phyloP scores from a whole-genome alignment of 2,113 vertebrate genomes.

The Puntigrus tetrazona region DNA sequence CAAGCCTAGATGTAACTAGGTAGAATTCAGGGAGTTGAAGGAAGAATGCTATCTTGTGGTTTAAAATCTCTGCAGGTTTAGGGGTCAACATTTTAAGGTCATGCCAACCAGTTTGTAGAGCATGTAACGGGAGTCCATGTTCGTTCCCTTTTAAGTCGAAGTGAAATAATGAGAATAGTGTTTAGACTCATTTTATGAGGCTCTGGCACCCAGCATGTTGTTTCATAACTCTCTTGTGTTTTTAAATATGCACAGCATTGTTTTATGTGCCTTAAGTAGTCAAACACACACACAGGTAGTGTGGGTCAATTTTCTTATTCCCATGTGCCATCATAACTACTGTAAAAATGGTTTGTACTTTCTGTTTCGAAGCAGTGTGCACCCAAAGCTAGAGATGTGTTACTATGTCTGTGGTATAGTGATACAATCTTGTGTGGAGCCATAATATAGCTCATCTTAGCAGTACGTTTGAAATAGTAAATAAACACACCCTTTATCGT shows the following conservation, averaged over 20 bases:
- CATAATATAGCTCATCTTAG: background rate
- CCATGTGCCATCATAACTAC: constrained; percentile 33
- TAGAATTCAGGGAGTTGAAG: background rate
- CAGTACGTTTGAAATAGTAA: too few relatives aligned
- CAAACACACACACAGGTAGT: background rate
- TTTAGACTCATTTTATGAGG: constrained; percentile 23
- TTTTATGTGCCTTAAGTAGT: background rate
- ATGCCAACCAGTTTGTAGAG: constrained; percentile 29
- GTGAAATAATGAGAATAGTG: background rate
- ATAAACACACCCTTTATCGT: background rate
- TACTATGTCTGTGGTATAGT: constrained; percentile 14
- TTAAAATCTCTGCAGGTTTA: background rate
- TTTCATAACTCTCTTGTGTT: constrained; percentile 20
- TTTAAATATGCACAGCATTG: background rate
- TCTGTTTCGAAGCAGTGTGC: background rate
- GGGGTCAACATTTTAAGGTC: constrained; percentile 12
- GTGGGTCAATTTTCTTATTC: background rate
- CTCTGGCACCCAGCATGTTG: background rate
- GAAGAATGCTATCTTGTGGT: background rate
- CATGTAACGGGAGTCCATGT: constrained; percentile 11
- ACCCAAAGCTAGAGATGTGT: background rate
- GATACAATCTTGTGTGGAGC: constrained; percentile 27
- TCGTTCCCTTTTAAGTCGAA: background rate
- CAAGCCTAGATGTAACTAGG: background rate
- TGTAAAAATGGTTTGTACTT: constrained; percentile 2